These are phyloP conservation scores for Pecten maximus DNA, from an alignment of 2,888 invertebrate species.

Conservation along the genomic window DNA sequence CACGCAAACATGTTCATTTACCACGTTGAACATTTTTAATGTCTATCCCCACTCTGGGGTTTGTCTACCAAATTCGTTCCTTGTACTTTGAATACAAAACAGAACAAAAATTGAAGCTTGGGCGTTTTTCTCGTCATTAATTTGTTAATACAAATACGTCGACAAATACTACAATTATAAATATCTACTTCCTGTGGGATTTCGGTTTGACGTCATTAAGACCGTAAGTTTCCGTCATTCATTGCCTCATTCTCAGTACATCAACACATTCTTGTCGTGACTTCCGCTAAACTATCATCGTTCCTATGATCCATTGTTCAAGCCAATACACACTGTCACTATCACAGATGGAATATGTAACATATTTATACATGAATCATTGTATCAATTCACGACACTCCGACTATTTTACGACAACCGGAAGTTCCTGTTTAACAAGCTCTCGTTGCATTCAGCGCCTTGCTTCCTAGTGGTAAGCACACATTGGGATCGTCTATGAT, in stretches of 20 bases:
- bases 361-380: neutral
- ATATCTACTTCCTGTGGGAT: neutral
- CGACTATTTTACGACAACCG: neutral
- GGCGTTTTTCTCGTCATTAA: neutral
- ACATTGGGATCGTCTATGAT: neutral
- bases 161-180: neutral
- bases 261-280: neutral
- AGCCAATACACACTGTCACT: neutral
- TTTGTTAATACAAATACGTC: neutral
- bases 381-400: neutral
- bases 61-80: neutral
- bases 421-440: neutral
- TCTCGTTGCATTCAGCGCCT: neutral
- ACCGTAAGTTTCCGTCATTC: slow-evolving; percentile 21
- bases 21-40: too few species aligned
- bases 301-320: neutral
- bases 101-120: neutral
- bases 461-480: neutral
- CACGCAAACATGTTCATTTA: too few species aligned
- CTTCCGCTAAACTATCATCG: neutral
- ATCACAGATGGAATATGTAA: neutral
- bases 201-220: neutral
- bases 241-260: neutral
- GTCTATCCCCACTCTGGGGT: too few species aligned
- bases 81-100: neutral